Percentiles rank a stretch among this genome's conserved stretches.
phyloP scores from a whole-genome alignment of 1,140 invertebrate genomes.

The Conus betulinus region DNA sequence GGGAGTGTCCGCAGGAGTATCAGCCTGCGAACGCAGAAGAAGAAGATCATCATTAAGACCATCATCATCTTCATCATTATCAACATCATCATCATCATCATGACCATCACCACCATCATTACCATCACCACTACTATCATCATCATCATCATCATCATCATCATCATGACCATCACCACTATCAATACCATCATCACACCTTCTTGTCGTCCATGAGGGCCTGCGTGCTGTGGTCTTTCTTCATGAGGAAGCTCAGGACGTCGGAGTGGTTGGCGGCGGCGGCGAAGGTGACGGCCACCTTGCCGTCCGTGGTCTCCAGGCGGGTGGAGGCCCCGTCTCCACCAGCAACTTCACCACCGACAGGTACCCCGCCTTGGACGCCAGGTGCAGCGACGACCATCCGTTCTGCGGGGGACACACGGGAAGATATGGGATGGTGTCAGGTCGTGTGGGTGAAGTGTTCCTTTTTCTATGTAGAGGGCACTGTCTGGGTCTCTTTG shows the following conservation, averaged over 20 bases:
- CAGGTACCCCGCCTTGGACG: conserved; percentile 94
- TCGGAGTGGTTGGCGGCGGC: conserved; percentile 97
- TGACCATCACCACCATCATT: too few relatives aligned
- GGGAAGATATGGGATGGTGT: too few relatives aligned
- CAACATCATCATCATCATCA: too few relatives aligned
- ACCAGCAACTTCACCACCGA: conserved; percentile 96
- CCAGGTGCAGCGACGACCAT: conserved; percentile 98
- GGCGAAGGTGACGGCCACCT: conserved; percentile 97
- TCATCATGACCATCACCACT: neutral
- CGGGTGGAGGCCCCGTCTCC: conserved; percentile 95
- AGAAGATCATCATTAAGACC: too few relatives aligned
- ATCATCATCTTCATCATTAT: too few relatives aligned
- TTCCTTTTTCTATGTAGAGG: too few relatives aligned
- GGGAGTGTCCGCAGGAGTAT: too few relatives aligned
- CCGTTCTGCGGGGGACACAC: conserved; percentile 79
- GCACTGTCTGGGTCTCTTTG: too few relatives aligned
- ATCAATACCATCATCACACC: conserved; percentile 75
- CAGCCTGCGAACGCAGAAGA: too few relatives aligned
- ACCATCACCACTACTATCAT: too few relatives aligned
- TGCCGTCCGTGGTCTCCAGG: conserved; percentile 83
- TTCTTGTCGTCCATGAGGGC: conserved; percentile 97
- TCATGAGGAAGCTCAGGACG: conserved; percentile 95
- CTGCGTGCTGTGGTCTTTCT: conserved; percentile 98
- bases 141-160: neutral
- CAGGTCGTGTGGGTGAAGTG: too few relatives aligned